A percentile compares a stretch with the other conserved stretches of the same genome.
Evolutionary conservation across 2,113 vertebrate species (phyloP).

Genomic region (Nothoprocta perdicaria): DNA sequence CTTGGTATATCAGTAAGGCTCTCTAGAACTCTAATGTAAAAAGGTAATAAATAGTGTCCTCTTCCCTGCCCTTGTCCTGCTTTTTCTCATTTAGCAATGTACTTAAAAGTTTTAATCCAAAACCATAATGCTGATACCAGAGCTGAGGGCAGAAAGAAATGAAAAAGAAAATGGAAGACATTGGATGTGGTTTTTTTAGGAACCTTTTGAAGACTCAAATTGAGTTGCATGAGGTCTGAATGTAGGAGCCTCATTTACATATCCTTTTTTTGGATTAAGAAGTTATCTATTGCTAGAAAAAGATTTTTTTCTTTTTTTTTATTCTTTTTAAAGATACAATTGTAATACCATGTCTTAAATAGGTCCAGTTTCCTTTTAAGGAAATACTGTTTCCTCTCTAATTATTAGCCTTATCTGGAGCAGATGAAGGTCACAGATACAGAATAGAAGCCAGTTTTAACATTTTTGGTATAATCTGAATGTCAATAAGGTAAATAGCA

Average conservation of each 20-base stretch:
- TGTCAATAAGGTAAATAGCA: background rate
- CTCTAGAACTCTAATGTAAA: constrained; percentile 50
- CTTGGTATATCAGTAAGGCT: constrained; percentile 56
- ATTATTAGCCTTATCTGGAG: background rate
- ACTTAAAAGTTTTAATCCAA: constrained; percentile 51
- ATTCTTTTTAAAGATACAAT: background rate
- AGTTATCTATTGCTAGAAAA: background rate
- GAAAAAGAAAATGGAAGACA: constrained; percentile 19
- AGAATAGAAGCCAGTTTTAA: background rate
- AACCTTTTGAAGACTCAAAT: constrained; percentile 43
- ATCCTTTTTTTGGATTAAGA: background rate
- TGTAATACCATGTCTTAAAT: background rate
- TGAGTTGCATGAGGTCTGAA: constrained; percentile 1
- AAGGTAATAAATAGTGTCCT: constrained; percentile 61
- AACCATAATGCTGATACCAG: constrained; percentile 23
- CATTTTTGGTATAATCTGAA: background rate
- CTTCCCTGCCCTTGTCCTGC: constrained; percentile 66
- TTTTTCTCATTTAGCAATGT: constrained; percentile 42
- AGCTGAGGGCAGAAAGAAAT: constrained; percentile 5
- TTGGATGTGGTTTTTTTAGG: background rate
- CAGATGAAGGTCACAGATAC: background rate
- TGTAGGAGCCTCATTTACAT: constrained; percentile 38
- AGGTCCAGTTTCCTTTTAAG: background rate
- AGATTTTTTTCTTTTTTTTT: background rate
- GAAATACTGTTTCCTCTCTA: background rate